Evolutionary conservation across 1,140 invertebrate species (phyloP), one percentile per base, ranked within the genome.

Genomic region (Aplysia californica): DNA sequence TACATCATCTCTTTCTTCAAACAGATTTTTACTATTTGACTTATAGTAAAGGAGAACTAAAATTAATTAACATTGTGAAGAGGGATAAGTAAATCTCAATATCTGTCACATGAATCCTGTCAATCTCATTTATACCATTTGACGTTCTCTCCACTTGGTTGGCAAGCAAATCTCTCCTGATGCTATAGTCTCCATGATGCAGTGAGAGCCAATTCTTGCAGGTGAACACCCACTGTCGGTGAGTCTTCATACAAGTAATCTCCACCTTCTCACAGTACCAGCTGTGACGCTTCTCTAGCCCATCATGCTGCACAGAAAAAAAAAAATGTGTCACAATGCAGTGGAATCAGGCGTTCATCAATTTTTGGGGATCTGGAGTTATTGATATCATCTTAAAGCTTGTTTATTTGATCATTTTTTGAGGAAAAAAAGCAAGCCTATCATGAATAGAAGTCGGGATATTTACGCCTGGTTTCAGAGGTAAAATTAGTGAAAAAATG

Each of bases 161-260:
- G 5, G 59, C 72, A 3, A 20, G 31, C 35, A 77, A 38, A 35
- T 77, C 39, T 39, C 68, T 23, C 23, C 6, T 21, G 35, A 35
- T 44, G 20, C 18, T 36, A 59, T 21, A 33, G 21, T 77, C 75
- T 0, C 68, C 68, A 36, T 65, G 29, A n/a, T 87, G 82, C 73
- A 86, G 80, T 5, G 88, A 87, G 41, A 90, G 66, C 89, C 89
- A 90, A 35, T 88, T 83, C 20, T 82, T 71, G 82, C 89, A 90
- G 20, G 80, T 69, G 77, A 89, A 89, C 44, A 86, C 80, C 85
- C 88, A 90, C 6, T 29, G n/a, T 31, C 55, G 31, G 10, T 3
- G 36, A 39, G 75, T 71, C 41, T 55, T 61, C 75, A 77, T 35
- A 38, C 68, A 70, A 20, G 50, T 73, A 1, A 78, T 50, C 31